Percentiles rank a stretch among this genome's conserved stretches.
Evolutionary conservation across 2,797 vertebrate species (phyloP).

Genomic region (Dicrostonyx torquatus): DNA sequence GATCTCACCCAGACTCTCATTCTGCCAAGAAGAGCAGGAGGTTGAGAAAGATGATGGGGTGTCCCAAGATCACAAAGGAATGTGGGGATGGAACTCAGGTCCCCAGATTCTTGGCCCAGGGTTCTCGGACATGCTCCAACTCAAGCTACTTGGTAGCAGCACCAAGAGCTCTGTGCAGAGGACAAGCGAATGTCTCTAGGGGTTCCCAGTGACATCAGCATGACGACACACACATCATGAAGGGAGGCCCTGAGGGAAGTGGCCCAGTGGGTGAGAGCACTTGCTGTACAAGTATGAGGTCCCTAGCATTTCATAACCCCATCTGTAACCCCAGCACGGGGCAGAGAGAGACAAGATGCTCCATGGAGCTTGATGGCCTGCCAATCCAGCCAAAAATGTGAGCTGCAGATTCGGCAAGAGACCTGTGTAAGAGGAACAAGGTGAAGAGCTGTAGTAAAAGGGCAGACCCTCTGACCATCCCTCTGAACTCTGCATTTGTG

Average conservation of each 20-base stretch:
- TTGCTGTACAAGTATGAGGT: no score
- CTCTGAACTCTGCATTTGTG: not conserved
- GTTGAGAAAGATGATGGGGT: not conserved
- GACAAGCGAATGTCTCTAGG: not conserved
- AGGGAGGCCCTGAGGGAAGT: not conserved
- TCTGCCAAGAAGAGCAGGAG: not conserved
- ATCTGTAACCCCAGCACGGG: not conserved
- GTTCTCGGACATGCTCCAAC: not conserved
- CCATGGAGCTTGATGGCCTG: not conserved
- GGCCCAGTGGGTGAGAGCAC: not conserved
- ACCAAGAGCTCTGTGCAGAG: not conserved
- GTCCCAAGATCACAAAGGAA: not conserved
- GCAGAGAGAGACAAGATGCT: not conserved
- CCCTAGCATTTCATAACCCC: not conserved
- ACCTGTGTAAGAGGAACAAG: not conserved
- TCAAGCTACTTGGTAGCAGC: not conserved
- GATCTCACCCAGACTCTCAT: not conserved
- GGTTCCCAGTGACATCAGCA: not conserved
- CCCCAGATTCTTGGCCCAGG: not conserved
- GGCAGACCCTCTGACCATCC: not conserved
- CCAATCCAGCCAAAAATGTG: not conserved
- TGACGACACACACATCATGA: fast-evolving
- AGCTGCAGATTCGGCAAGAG: not conserved
- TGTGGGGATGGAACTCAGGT: not conserved
- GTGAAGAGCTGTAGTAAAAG: not conserved